Conservation (phyloP, 23 tunicate genomes). For the Botrylloides violaceus region DNA sequence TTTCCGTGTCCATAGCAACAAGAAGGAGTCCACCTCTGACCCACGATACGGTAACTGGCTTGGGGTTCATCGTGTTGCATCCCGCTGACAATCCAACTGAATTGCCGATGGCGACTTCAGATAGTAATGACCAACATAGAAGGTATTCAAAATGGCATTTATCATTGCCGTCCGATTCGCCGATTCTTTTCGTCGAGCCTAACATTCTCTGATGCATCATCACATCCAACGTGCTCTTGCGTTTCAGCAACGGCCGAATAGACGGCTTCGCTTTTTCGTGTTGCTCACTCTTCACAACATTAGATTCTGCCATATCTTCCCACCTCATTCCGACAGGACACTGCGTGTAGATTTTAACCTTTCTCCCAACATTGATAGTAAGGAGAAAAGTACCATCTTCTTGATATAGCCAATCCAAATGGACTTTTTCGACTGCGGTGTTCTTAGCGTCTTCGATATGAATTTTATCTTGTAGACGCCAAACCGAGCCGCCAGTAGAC, state of each 20-base stretch:
- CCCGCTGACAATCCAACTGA: slow-evolving; percentile 19
- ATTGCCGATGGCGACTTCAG: slow-evolving; percentile 23
- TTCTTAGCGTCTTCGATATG: background rate
- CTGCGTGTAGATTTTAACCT: slow-evolving; percentile 50
- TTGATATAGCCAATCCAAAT: slow-evolving; percentile 77
- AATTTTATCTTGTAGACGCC: slow-evolving; percentile 62
- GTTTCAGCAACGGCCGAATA: slow-evolving; percentile 19
- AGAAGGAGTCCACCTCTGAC: slow-evolving; percentile 75
- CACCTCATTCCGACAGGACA: slow-evolving; percentile 41
- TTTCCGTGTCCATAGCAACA: slow-evolving; percentile 84
- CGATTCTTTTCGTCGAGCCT: slow-evolving; percentile 16
- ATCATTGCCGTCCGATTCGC: background rate
- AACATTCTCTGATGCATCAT: slow-evolving; percentile 60
- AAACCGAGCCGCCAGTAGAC: slow-evolving; percentile 70
- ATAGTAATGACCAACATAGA: slow-evolving; percentile 19
- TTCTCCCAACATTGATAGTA: slow-evolving; percentile 37
- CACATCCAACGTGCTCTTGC: slow-evolving; percentile 59
- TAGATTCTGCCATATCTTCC: slow-evolving; percentile 1
- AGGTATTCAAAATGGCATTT: background rate
- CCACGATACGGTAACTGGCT: slow-evolving; percentile 69
- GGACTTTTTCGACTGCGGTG: slow-evolving; percentile 1
- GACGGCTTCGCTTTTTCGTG: slow-evolving; percentile 4
- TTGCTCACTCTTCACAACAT: background rate
- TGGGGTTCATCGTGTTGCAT: background rate
- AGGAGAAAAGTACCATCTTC: slow-evolving; percentile 81